Evolutionary conservation across 2,113 vertebrate species (phyloP), one percentile per base, ranked within the genome.

Genomic region (Callipepla squamata): DNA sequence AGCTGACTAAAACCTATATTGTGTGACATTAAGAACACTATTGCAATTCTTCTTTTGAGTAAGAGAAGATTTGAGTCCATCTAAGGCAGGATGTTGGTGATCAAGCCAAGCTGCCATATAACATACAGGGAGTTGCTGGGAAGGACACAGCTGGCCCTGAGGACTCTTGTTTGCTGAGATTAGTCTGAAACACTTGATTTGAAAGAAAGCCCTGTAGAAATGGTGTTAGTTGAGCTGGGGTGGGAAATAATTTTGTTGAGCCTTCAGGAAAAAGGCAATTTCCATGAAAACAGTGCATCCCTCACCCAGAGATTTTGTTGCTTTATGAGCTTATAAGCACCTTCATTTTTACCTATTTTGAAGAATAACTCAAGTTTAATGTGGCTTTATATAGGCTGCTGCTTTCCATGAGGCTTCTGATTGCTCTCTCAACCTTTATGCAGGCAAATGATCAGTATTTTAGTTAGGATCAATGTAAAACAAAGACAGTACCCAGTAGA

Each of bases 401-500:
- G n/a, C 65, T 82, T 76, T 73, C 42, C 32, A 42, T 44, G 38
- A 75, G 57, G 55, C 22, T 92, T 48, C 13, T 67, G 59, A 51
- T 85, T 90, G 92, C 48, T 85, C 23, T 69, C 34, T 74, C 77
- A 77, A 83, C 22, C 36, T 76, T 93, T 81, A 85, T 1, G 3
- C 25, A 74, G 73, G 72, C 13, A 82, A 88, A 87, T 84, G 7
- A 58, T 87, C 78, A 69, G 30, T 70, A 76, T 94, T 69, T 88
- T 69, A n/a, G 77, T 48, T 76, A 82, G 65, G 36, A 91, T 93
- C 91, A 91, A 93, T 89, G 76, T 32, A 32, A 90, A 85, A 81
- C 32, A 73, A 95, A 94, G 80, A 73, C n/a, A 94, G 91, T 89
- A 68, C 44, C 85, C 85, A 81, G 6, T 70, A 89, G 74, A 86